These are phyloP conservation scores for Oryctes rhinoceros DNA, from an alignment of 1,140 invertebrate genomes.

Conservation along the genomic window DNA sequence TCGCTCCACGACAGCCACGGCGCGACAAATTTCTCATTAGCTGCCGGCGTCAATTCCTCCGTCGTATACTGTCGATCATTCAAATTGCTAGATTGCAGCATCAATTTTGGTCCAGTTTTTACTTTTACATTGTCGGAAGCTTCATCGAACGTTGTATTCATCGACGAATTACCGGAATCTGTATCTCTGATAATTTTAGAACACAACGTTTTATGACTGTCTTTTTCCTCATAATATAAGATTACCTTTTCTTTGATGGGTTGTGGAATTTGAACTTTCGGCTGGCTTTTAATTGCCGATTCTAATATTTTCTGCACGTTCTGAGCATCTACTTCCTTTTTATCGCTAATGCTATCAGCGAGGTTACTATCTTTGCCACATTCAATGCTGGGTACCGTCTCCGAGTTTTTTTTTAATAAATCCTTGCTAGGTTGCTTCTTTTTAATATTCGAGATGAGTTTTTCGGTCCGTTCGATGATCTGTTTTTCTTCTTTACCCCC, in stretches of 20 bases:
- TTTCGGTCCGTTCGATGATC: not conserved
- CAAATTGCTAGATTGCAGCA: constrained; percentile 10
- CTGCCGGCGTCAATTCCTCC: not conserved
- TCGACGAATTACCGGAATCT: not conserved
- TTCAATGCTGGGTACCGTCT: not conserved
- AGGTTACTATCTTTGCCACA: not conserved
- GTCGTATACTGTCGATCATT: not conserved
- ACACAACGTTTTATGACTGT: not conserved
- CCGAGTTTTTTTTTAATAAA: not conserved
- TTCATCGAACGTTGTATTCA: not conserved
- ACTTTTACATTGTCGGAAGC: not conserved
- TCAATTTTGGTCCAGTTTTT: constrained; percentile 26
- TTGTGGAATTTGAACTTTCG: not conserved
- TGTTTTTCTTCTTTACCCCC: constrained; percentile 8
- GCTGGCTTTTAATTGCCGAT: not conserved
- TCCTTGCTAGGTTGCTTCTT: not conserved
- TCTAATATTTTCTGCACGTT: not conserved
- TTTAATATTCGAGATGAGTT: constrained; percentile 5
- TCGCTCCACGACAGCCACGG: constrained; percentile 34
- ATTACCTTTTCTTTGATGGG: not conserved
- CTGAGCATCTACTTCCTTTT: not conserved
- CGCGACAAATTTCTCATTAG: constrained; percentile 31
- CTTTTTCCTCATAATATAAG: not conserved
- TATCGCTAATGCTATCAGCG: not conserved
- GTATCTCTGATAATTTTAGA: not conserved